These are phyloP conservation scores for Bettongia penicillata DNA, from an alignment of 2,113 vertebrate genomes.

Conservation along the genomic window DNA sequence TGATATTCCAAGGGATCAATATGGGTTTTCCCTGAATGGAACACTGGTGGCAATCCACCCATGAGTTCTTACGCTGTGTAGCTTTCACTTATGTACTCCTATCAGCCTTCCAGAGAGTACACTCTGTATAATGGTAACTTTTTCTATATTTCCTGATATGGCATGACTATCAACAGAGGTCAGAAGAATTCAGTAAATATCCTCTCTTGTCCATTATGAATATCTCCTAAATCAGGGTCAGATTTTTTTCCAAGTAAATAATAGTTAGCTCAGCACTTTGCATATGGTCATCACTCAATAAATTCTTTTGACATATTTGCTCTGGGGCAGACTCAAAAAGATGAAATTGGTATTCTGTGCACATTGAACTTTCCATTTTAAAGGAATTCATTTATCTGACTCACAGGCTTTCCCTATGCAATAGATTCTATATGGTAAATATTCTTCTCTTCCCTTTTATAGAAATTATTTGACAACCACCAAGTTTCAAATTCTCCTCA, in stretches of 20 bases:
- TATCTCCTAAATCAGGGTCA: conserved; percentile 37
- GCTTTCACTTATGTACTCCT: not conserved
- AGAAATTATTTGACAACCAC: not conserved
- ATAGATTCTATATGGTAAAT: not conserved
- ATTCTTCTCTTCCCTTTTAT: not conserved
- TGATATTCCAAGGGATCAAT: not conserved
- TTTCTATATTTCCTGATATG: not conserved
- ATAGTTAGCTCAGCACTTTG: not conserved
- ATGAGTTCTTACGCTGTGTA: not conserved
- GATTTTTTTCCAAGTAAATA: not conserved
- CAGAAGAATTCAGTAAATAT: not conserved
- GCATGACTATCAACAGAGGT: not conserved
- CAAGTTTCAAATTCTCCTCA: not conserved
- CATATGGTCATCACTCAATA: not conserved
- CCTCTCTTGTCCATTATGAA: conserved; percentile 19
- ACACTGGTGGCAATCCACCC: not conserved
- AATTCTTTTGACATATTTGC: not conserved
- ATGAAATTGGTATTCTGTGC: not conserved
- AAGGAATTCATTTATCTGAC: not conserved
- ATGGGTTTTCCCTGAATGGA: too few relatives aligned
- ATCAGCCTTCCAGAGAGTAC: not conserved
- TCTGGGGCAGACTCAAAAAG: conserved; percentile 18
- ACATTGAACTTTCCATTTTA: not conserved
- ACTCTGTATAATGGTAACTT: not conserved
- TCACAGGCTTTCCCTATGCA: not conserved